phyloP scores from a whole-genome alignment of 2,797 vertebrate genomes.

The Zonotrichia albicollis region DNA sequence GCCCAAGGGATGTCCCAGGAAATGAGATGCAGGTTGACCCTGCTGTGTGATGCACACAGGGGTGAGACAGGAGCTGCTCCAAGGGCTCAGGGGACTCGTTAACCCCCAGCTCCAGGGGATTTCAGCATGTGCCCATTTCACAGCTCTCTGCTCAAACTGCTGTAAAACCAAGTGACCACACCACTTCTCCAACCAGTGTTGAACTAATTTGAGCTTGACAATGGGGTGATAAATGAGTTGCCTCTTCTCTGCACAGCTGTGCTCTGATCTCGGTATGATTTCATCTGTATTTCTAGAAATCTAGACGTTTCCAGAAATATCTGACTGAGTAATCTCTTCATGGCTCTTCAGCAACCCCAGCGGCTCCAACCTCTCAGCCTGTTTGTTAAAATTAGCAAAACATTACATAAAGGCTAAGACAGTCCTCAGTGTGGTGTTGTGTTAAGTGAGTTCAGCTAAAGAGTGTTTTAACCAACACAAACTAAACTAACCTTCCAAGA shows the following conservation, averaged over 20 bases:
- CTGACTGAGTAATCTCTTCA: neutral
- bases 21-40: neutral
- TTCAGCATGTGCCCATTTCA: neutral
- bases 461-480: constrained; percentile 1
- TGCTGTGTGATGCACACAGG: fast-evolving
- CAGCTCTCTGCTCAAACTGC: neutral
- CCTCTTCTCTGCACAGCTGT: constrained; percentile 20
- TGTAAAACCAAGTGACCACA: neutral
- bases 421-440: neutral
- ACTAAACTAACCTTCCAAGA: constrained; percentile 23
- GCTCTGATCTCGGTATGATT: neutral
- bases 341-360: neutral
- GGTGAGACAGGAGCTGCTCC: neutral
- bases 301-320: constrained; percentile 36
- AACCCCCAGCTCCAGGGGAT: neutral
- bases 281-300: constrained; percentile 57
- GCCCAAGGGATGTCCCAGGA: neutral
- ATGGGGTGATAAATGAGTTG: constrained; percentile 18
- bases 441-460: constrained; percentile 46
- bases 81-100: neutral
- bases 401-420: neutral
- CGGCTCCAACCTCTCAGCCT: neutral
- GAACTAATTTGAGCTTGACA: neutral
- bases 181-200: neutral
- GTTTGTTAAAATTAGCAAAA: constrained; percentile 37